These are phyloP conservation scores for Euura lappo DNA, from an alignment of 1,140 invertebrate genomes.

Conservation along the genomic window DNA sequence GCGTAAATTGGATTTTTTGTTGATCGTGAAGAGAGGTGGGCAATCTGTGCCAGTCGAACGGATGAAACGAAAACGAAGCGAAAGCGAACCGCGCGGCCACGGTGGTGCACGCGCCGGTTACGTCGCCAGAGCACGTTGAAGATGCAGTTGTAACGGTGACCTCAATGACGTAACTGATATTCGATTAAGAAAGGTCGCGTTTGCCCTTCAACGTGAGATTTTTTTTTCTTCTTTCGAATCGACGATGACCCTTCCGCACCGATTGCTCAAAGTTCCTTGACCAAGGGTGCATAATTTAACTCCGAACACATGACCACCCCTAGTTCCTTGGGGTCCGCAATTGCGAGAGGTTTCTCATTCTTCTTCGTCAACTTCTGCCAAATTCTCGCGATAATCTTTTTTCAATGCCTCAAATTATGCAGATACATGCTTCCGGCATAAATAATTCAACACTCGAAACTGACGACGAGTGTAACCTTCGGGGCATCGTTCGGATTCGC, in stretches of 20 bases:
- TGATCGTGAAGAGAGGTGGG: too few species aligned
- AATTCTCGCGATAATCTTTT: too few species aligned
- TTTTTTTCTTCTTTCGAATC: neutral
- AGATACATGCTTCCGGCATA: too few species aligned
- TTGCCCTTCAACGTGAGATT: neutral
- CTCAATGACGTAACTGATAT: constrained; percentile 5
- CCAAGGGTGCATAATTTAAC: neutral
- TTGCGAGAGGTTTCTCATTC: too few species aligned
- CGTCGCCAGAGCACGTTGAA: neutral
- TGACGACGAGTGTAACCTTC: too few species aligned
- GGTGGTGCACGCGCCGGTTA: neutral
- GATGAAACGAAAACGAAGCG: neutral
- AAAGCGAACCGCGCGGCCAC: neutral
- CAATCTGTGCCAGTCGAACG: too few species aligned
- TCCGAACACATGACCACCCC: neutral
- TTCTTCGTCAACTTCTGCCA: too few species aligned
- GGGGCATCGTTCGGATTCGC: too few species aligned
- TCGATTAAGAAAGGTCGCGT: constrained; percentile 3
- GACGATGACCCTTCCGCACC: neutral
- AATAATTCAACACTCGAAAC: too few species aligned
- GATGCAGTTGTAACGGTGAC: neutral
- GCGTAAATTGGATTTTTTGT: too few species aligned
- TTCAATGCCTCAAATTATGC: too few species aligned
- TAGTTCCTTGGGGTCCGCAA: neutral
- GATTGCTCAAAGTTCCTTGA: neutral